Conservation (phyloP, 2,113 vertebrate species). For the Burhinus oedicnemus region DNA sequence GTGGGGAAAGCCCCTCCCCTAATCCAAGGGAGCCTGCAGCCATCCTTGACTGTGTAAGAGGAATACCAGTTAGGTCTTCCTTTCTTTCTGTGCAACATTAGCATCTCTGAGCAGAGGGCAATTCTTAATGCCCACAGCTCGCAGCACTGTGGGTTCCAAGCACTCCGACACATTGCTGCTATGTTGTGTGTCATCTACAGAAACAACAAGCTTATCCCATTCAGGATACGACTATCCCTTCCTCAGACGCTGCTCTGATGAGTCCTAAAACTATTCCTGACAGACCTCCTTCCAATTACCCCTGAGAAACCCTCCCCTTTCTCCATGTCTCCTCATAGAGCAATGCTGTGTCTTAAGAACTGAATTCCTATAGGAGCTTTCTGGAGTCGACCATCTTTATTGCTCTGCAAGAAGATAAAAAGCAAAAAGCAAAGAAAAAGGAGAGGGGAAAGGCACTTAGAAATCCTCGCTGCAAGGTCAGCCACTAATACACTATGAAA, state of each 20-base stretch:
- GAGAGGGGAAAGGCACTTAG: background rate
- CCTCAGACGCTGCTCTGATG: background rate
- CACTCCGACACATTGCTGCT: no score
- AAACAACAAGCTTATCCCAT: background rate
- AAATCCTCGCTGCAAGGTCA: slow-evolving; percentile 66
- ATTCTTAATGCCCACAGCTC: no score
- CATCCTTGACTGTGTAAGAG: no score
- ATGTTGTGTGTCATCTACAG: background rate
- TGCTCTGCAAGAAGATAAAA: slow-evolving; percentile 29
- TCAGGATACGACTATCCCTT: background rate
- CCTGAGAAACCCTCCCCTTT: background rate
- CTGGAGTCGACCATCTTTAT: background rate
- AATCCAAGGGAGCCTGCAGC: no score
- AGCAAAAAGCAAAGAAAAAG: slow-evolving; percentile 19
- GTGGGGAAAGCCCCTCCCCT: no score
- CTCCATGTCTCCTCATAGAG: background rate
- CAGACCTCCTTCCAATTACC: background rate
- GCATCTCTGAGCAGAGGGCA: no score
- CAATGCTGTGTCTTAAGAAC: background rate
- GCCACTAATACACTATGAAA: slow-evolving; percentile 58
- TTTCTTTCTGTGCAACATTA: no score
- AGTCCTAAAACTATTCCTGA: background rate
- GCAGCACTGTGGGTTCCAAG: no score
- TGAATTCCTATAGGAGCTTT: background rate
- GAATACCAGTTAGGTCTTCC: no score